These are phyloP conservation scores for Eupelmus urozonus DNA, from an alignment of 2,888 invertebrate genomes.

Conservation along the genomic window DNA sequence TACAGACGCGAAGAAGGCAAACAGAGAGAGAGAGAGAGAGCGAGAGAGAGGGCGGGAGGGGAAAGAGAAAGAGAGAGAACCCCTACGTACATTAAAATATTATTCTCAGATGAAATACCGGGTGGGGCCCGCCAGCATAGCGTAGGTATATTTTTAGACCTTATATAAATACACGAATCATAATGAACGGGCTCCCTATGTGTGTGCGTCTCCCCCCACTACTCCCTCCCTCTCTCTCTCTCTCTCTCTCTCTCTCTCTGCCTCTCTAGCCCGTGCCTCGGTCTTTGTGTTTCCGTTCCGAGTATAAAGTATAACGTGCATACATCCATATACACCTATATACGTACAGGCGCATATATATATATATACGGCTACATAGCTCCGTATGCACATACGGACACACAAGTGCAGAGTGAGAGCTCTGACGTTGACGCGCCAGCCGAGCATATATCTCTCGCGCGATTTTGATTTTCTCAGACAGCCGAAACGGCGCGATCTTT, in stretches of 20 bases:
- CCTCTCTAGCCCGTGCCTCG: conserved; percentile 46
- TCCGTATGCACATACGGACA: no score
- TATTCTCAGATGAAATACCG: conserved; percentile 78
- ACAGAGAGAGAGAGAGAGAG: conserved; percentile 45
- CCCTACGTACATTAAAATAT: conserved; percentile 76
- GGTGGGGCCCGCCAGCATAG: conserved; percentile 76
- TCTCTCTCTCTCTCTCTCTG: conserved; percentile 54
- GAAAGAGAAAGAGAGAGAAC: conserved; percentile 52
- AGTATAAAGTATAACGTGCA: conserved; percentile 58
- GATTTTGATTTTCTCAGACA: no score
- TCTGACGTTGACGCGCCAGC: no score
- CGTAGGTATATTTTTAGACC: conserved; percentile 76
- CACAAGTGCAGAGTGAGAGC: no score
- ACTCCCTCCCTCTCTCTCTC: no score
- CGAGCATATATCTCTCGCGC: no score
- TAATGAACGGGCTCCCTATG: conserved; percentile 73
- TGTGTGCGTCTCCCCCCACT: no score
- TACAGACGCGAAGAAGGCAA: conserved; percentile 22
- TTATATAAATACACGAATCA: conserved; percentile 78
- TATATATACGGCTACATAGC: background rate
- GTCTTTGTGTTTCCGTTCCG: conserved; percentile 65
- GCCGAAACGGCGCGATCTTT: no score
- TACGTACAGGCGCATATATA: background rate
- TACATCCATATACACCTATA: background rate
- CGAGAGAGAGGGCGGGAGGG: conserved; percentile 49